Evolutionary conservation across 2,888 invertebrate genomes (phyloP), one percentile per base, ranked within the genome.

Genomic region (Ectemnius lituratus): DNA sequence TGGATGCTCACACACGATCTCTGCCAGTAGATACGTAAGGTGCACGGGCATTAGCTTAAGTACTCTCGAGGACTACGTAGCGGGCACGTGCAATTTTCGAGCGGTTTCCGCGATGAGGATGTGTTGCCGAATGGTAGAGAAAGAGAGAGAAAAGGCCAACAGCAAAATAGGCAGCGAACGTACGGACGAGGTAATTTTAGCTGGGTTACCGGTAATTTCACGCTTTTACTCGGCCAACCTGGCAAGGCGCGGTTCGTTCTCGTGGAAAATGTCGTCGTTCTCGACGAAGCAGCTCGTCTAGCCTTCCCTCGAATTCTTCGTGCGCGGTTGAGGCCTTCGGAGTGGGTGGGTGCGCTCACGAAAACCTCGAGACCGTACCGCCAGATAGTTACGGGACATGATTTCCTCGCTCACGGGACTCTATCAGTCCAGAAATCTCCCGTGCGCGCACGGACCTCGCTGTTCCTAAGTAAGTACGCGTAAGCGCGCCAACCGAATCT

Each of bases 381-480:
- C 63, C 68, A 84, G 88, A 87, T 88, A 85, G 87, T 88, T 88
- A 88, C 88, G 88, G 88, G 84, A 86, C 85, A 82, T 85, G 86
- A 85, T 70, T 86, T 84, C 83, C 84, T 82, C 80, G 79, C 81
- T 82, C 80, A 79, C 80, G 73, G 77, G 76, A 81, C 70, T 86
- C 83, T 86, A 87, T 86, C 86, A 75, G 72, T 61, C 78, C 65
- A 78, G 80, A 82, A 80, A 84, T 83, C 83, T 82, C 74, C 75
- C 74, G 74, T 73, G 73, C 70, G 79, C 76, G 63, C 75, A 78
- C 58, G 62, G 61, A 67, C 75, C 62, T 71, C 69, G 59, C 46
- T 16, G 76, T 67, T 13, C 2, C 45, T 60, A 13, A 70, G 70
- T 67, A 63, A 60, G 62, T 76, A 64, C 67, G 65, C 57, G 58